Evolutionary conservation across 1,140 invertebrate species (phyloP).

Genomic region (Drosophila yakuba): DNA sequence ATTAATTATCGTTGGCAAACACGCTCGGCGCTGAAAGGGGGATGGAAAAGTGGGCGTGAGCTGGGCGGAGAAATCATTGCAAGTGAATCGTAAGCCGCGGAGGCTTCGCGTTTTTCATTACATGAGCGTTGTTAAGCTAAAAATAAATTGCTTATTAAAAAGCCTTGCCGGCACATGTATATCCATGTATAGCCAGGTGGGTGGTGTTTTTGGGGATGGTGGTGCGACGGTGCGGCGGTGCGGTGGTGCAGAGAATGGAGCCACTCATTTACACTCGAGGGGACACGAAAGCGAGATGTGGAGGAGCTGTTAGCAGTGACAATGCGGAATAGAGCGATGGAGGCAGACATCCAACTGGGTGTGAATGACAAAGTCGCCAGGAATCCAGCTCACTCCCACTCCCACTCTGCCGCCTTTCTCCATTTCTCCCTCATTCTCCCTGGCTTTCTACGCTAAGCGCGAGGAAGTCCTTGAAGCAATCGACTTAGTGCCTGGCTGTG

Average conservation of each 20-base stretch:
- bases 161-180: slow-evolving; percentile 47
- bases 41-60: neutral
- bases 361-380: slow-evolving; percentile 64
- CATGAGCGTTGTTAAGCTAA: slow-evolving; percentile 75
- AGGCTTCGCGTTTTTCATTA: slow-evolving; percentile 71
- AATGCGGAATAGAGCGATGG: slow-evolving; percentile 45
- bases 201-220: slow-evolving; percentile 1
- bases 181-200: slow-evolving; percentile 26
- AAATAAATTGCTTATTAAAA: slow-evolving; percentile 83
- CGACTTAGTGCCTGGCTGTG: slow-evolving; percentile 77
- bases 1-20: slow-evolving; percentile 77
- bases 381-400: slow-evolving; percentile 15
- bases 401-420: neutral
- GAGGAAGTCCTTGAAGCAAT: slow-evolving; percentile 76
- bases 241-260: slow-evolving; percentile 13
- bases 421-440: slow-evolving; percentile 3
- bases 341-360: slow-evolving; percentile 21
- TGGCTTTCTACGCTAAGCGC: slow-evolving; percentile 22
- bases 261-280: slow-evolving; percentile 79
- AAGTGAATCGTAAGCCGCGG: slow-evolving; percentile 56
- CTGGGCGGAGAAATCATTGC: slow-evolving; percentile 50
- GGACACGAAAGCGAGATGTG: slow-evolving; percentile 53
- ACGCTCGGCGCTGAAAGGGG: slow-evolving; percentile 15
- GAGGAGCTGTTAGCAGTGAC: slow-evolving; percentile 58
- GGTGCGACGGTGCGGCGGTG: neutral